Conservation (phyloP, 2,888 invertebrate genomes). For the Euplexia lucipara region DNA sequence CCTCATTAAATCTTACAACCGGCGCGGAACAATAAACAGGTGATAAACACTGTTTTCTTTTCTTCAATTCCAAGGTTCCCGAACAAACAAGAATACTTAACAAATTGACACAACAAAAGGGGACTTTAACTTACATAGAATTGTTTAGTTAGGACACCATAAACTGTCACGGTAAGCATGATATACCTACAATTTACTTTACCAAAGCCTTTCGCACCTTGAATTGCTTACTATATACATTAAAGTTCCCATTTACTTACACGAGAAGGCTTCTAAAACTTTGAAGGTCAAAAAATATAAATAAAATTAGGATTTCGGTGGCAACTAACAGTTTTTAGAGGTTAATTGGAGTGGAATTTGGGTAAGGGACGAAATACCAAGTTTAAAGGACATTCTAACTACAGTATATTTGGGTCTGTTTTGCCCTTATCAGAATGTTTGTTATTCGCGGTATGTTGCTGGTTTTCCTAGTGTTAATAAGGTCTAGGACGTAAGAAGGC, state of each 20-base stretch:
- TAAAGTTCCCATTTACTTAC: constrained; percentile 54
- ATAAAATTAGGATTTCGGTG: constrained; percentile 57
- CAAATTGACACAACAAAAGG: constrained; percentile 48
- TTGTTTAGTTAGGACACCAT: constrained; percentile 51
- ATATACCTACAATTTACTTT: constrained; percentile 52
- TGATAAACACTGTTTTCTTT: constrained; percentile 44
- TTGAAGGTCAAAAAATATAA: constrained; percentile 59
- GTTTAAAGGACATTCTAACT: constrained; percentile 53
- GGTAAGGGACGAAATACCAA: constrained; percentile 46
- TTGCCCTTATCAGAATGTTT: constrained; percentile 59
- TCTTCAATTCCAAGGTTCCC: constrained; percentile 27
- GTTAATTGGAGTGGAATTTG: constrained; percentile 55
- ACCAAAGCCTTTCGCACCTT: constrained; percentile 48
- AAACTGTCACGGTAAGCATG: constrained; percentile 56
- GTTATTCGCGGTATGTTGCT: constrained; percentile 37
- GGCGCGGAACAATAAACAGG: constrained; percentile 48
- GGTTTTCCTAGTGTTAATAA: constrained; percentile 54
- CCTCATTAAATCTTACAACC: constrained; percentile 53
- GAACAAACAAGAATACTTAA: constrained; percentile 43
- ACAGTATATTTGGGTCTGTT: constrained; percentile 40
- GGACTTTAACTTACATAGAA: constrained; percentile 45
- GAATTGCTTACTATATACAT: constrained; percentile 52
- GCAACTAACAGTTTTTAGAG: constrained; percentile 62
- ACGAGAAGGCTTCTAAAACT: constrained; percentile 62
- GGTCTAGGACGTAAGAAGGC: constrained; percentile 43